Base-by-base conservation (phyloP, 2,113 vertebrate genomes). In the Poecile atricapillus region DNA sequence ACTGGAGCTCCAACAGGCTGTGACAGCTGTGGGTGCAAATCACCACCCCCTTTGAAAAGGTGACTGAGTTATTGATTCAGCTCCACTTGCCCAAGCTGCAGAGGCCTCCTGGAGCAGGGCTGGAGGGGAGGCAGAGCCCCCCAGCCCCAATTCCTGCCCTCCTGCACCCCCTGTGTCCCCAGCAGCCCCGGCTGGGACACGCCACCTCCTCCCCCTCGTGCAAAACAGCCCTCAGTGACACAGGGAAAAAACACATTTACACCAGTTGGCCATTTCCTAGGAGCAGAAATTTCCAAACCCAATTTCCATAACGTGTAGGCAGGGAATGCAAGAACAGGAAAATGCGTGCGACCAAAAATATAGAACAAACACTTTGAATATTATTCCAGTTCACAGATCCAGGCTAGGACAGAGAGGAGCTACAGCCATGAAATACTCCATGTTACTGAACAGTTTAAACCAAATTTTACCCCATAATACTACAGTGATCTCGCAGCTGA, bases 381-480 rank as follows among this genome's bases (percentile, higher is more conserved):
- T 35, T 28, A 84, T 68, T 95, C 90, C 95, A 95, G 94, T 79
- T 96, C 87, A 93, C 69, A 68, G 18, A 78, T 12, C 37, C 68
- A 56, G 11, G 20, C 52, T 39, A 62, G 46, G 35, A 60, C 69
- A 83, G 78, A 83, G 15, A 13, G 81, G 13, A 89, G 82, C 30
- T 10, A n/a, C 81, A 82, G 91, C 79, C 92, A 70, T 10, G 20
- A 62, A 81, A 70, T 19, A 27, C 31, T 55, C 59, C 63, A 5
- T 31, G 52, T 41, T 27, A 52, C 0, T 18, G 18, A 95, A 67
- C 71, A 77, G 67, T 11, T 91, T 10, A 76, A 83, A 81, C 22
- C 75, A 87, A 50, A 4, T 25, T 79, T 59, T 6, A 49, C 58
- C 49, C 77, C 62, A 13, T 8, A 33, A 52, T 1, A 56, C 73